These are phyloP conservation scores for Istiophorus platypterus DNA, from an alignment of 2,113 vertebrate genomes.

Conservation along the genomic window DNA sequence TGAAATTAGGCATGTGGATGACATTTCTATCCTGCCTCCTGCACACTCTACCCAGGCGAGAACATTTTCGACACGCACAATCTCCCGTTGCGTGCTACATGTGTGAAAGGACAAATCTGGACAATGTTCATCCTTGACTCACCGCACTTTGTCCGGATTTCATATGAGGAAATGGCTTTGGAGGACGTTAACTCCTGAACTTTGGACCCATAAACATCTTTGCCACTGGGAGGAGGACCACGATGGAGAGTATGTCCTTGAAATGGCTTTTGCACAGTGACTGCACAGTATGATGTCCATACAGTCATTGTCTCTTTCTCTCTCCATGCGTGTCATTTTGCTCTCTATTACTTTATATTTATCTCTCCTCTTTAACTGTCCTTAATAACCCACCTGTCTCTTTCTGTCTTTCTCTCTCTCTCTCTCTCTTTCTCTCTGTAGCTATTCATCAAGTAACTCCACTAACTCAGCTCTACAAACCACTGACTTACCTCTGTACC, in stretches of 20 bases:
- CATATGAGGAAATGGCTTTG: background rate
- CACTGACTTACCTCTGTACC: slow-evolving; percentile 5
- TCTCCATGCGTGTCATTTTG: slow-evolving; percentile 33
- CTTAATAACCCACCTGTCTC: slow-evolving; percentile 39
- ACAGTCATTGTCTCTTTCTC: slow-evolving; percentile 25
- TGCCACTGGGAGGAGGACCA: slow-evolving; percentile 18
- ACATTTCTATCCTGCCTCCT: no score
- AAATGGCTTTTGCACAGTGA: slow-evolving; percentile 48
- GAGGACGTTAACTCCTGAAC: slow-evolving; percentile 62
- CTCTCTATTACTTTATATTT: slow-evolving; percentile 51
- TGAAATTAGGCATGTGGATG: no score
- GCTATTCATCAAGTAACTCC: slow-evolving; percentile 35
- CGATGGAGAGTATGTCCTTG: slow-evolving; percentile 49
- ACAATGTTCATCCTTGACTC: no score
- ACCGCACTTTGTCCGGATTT: no score
- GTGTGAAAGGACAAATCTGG: no score
- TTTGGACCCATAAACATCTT: slow-evolving; percentile 31
- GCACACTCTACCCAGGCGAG: no score
- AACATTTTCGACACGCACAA: no score
- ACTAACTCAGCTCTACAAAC: slow-evolving; percentile 50
- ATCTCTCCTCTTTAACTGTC: slow-evolving; percentile 47
- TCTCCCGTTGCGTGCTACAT: background rate
- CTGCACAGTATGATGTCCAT: slow-evolving; percentile 18
- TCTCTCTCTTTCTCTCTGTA: slow-evolving; percentile 1
- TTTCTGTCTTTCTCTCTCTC: slow-evolving; percentile 28